These are phyloP conservation scores for Aphidoletes aphidimyza DNA, from an alignment of 2,888 invertebrate species.

Conservation along the genomic window DNA sequence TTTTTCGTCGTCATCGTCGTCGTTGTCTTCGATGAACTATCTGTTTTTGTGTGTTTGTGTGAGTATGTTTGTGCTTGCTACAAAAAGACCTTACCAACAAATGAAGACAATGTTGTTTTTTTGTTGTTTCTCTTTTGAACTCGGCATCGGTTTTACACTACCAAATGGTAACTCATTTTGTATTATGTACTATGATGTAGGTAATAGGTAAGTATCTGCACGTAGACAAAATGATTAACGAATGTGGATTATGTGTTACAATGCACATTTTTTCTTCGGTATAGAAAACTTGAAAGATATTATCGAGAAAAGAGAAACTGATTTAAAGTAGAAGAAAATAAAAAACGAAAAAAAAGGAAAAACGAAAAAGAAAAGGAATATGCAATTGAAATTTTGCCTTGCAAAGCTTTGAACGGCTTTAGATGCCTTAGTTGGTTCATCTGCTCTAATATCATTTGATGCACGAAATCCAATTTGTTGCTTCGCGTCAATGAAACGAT, in stretches of 20 bases:
- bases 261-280: neutral
- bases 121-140: neutral
- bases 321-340: neutral
- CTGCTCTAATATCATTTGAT: neutral
- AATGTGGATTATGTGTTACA: slow-evolving; percentile 4
- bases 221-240: neutral
- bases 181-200: neutral
- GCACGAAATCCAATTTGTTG: neutral
- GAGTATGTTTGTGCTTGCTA: neutral
- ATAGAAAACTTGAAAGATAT: neutral
- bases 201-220: neutral
- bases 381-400: neutral
- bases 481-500: neutral
- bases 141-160: neutral
- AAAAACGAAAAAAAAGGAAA: neutral
- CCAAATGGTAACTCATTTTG: neutral
- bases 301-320: neutral
- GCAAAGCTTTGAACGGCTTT: neutral
- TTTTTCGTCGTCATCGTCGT: neutral
- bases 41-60: neutral
- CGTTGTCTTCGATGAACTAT: neutral
- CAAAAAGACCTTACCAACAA: slow-evolving; percentile 21
- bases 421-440: neutral
- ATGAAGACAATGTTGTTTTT: neutral
- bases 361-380: neutral